Evolutionary conservation across 2,797 vertebrate genomes (phyloP), one percentile per base, ranked within the genome.

Genomic region (Glyptemys insculpta): DNA sequence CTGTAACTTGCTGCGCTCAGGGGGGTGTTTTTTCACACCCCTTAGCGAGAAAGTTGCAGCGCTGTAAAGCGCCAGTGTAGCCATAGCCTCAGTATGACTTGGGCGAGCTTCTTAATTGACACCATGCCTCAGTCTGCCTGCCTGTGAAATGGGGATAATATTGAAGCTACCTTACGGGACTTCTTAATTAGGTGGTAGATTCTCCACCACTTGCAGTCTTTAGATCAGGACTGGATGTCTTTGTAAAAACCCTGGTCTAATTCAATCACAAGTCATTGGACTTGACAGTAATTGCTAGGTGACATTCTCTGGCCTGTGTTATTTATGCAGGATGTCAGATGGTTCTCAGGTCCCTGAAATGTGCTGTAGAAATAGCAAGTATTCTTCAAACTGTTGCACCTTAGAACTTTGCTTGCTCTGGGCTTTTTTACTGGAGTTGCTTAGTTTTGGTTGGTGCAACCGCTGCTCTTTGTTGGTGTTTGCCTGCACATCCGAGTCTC

Each of bases 161-260:
- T 68, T 72, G 0, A 41, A 82, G 15, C 3, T 49, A 19, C 65
- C 52, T 10, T 1, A 2, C 1, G 29, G 57, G 12, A 68, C 6
- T 25, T n/a, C 47, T 89, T 41, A 0, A 3, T 4, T 2, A 29
- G 5, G 88, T 2, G 25, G 34, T 37, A 6, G 18, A 29, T 56
- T 49, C 27, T 29, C 44, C 27, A 57, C 56, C 23, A 0, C 52
- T 34, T 15, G 72, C 68, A 56, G 89, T 79, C 31, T 68, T 29
- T 8, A 23, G 44, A 2, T n/a, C 76, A 23, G 78, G 57, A 16
- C 54, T 5, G 44, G 74, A 16, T 78, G 74, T 29, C 25, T 49
- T 78, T 49, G 12, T 49, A 29, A 9, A 47, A 47, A 49, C 25
- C 15, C 12, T 49, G 29, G 44, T 31, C 74, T 78, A 78, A 44